Evolutionary conservation across 1,140 invertebrate species (phyloP).

Genomic region (Zaprionus vittiger): DNA sequence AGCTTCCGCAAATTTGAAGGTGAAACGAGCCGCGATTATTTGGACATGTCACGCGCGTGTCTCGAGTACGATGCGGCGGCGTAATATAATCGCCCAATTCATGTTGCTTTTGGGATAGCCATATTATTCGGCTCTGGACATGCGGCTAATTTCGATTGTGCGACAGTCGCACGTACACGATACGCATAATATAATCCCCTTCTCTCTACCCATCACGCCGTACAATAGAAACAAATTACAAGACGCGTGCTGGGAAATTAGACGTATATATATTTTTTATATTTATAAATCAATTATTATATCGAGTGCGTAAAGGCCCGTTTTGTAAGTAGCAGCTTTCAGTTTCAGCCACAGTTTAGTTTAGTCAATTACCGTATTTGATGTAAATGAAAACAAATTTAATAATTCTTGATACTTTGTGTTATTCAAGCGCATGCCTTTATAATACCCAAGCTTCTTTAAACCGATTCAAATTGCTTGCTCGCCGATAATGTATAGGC

Average conservation of each 20-base stretch:
- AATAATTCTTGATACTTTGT: no score
- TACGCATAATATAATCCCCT: slow-evolving; percentile 10
- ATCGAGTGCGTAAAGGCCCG: background rate
- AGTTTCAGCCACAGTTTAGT: no score
- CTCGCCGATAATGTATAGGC: no score
- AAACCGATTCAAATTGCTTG: no score
- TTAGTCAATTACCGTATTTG: no score
- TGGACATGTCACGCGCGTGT: slow-evolving; percentile 67
- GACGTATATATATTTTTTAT: no score
- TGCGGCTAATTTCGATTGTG: slow-evolving; percentile 32
- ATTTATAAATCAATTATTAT: background rate
- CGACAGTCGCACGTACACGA: slow-evolving; percentile 18
- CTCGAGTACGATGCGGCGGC: background rate
- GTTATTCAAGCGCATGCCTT: no score
- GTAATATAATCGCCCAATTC: background rate
- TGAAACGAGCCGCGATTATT: slow-evolving; percentile 29
- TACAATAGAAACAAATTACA: slow-evolving; percentile 26
- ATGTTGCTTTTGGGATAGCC: slow-evolving; percentile 26
- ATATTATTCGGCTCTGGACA: slow-evolving; percentile 10
- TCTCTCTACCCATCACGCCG: no score
- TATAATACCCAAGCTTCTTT: no score
- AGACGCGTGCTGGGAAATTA: slow-evolving; percentile 23
- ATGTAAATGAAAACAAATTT: no score
- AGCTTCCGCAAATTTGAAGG: slow-evolving; percentile 73
- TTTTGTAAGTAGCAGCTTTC: no score